Evolutionary conservation across 1,140 invertebrate genomes (phyloP), one percentile per base, ranked within the genome.

Genomic region (Heterodera carotae): DNA sequence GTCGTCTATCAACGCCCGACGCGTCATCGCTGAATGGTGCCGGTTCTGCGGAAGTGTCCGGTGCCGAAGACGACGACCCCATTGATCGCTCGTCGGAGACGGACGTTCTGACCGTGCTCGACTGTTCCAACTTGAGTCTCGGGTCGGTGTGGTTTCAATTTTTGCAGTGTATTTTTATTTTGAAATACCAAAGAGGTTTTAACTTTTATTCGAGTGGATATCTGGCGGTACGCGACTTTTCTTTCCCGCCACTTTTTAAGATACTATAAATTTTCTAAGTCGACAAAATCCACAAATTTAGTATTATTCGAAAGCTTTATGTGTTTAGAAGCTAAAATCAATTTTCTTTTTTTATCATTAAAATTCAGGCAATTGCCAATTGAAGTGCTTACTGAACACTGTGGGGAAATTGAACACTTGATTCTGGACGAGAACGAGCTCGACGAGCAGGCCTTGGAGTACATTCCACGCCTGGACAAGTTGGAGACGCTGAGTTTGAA

Each of bases 361-460:
- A 66, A 66, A 66, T 74, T 12, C 64, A 74, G 72, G 5, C 72
- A 74, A 36, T 62, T 74, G 34, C 72, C 72, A 27, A 22, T 33
- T 43, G 74, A 77, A 43, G 36, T 78, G 39, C 48, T 78, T 15
- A 39, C 31, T 31, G 69, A 77, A 66, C 64, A 80, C 56, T 27
- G 15, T 43, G 39, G 79, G 31, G 27, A 18, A 77, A 71, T 83
- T 33, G 79, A 83, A 71, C 81, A 83, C 70, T 73, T 83, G 66
- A 81, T 83, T 75, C 80, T 83, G 48, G 81, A 83, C 68, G 81
- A 75, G 70, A 83, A 83, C 70, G 69, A 83, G 43, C 67, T 83
- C 22, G 78, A 69, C 31, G 81, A 83, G 69, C 59, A 82, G 53
- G 36, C 75, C n/a, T 67, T 83, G 36, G 60, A 81, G 69, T 60